Percentiles rank a stretch among this genome's conserved stretches.
These are phyloP conservation scores for Drosophila carrolli DNA, from an alignment of 1,140 invertebrate species.

Conservation along the genomic window DNA sequence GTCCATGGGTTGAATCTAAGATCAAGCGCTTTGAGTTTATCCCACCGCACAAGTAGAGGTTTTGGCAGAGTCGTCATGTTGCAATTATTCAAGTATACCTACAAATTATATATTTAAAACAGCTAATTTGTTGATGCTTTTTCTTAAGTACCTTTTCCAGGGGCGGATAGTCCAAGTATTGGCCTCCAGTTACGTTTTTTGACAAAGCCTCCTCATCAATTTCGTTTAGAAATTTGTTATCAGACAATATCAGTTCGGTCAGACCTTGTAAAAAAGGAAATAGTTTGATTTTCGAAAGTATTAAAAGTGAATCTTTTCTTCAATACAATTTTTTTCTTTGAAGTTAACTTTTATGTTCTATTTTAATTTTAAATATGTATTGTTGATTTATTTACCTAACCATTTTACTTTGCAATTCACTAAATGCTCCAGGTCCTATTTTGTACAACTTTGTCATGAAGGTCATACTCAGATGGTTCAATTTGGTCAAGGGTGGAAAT, in stretches of 20 bases:
- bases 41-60: constrained; percentile 88
- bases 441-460: constrained; percentile 87
- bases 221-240: constrained; percentile 86
- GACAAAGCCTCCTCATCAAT: constrained; percentile 86
- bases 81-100: constrained; percentile 89
- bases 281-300: too few relatives aligned
- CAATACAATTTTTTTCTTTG: too few relatives aligned
- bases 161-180: constrained; percentile 62
- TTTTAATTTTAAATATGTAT: background rate
- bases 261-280: constrained; percentile 46
- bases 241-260: constrained; percentile 66
- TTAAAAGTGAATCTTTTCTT: too few relatives aligned
- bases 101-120: constrained; percentile 38
- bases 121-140: too few relatives aligned
- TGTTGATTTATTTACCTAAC: too few relatives aligned
- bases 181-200: constrained; percentile 62
- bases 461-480: constrained; percentile 88
- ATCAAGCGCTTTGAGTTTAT: constrained; percentile 87
- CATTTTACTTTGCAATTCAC: constrained; percentile 56
- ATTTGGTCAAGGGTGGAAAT: constrained; percentile 87
- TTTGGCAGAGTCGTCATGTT: constrained; percentile 87
- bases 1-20: constrained; percentile 90
- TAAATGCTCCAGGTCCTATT: constrained; percentile 85
- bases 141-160: constrained; percentile 64
- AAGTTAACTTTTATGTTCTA: background rate